Evolutionary conservation across 2,797 vertebrate genomes (phyloP).

Genomic region (Urosaurus nigricauda): DNA sequence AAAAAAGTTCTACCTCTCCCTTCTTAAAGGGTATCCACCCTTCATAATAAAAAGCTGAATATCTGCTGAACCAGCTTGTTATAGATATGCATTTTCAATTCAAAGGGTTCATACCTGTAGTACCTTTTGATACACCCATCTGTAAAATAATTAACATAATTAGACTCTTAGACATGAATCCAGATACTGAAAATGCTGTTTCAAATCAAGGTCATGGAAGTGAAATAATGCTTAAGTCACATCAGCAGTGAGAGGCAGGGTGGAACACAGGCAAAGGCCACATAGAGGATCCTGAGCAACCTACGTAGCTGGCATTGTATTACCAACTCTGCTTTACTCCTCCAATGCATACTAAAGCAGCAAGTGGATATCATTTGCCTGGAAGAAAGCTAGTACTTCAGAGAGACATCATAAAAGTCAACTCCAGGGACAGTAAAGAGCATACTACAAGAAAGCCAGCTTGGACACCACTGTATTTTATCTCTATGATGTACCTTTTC

Average conservation of each 20-base stretch:
- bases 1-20: neutral
- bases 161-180: neutral
- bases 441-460: neutral
- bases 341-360: neutral
- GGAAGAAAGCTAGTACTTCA: neutral
- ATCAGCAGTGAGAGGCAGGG: neutral
- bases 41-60: slow-evolving; percentile 17
- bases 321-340: neutral
- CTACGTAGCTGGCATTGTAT: neutral
- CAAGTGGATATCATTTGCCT: neutral
- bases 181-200: slow-evolving; percentile 4
- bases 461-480: too few species aligned
- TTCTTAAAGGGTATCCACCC: neutral
- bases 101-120: neutral
- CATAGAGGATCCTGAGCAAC: neutral
- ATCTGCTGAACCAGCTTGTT: slow-evolving; percentile 8
- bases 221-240: neutral
- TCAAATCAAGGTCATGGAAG: neutral
- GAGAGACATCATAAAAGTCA: neutral
- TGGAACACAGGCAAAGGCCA: neutral
- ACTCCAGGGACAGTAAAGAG: neutral
- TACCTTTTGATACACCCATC: slow-evolving; percentile 2
- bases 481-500: too few species aligned
- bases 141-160: slow-evolving; percentile 6
- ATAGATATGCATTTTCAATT: neutral